These are phyloP conservation scores for Corythornis madagascariensis DNA, from an alignment of 2,113 vertebrate genomes.

Conservation along the genomic window DNA sequence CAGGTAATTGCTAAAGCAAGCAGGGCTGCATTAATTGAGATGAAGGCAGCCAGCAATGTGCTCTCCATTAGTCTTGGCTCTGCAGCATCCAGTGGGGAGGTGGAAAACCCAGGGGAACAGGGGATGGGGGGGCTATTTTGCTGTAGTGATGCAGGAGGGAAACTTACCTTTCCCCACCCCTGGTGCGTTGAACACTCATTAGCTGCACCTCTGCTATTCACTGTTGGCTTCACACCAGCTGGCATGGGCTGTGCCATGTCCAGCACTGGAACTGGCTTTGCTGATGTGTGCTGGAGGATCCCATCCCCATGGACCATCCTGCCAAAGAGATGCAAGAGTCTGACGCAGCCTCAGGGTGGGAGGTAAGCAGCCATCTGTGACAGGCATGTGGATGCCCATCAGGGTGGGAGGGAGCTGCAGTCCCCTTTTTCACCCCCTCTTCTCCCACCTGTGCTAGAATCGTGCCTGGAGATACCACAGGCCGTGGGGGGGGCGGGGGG, in stretches of 20 bases:
- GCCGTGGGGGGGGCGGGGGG: background rate
- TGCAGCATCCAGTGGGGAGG: background rate
- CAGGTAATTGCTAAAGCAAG: constrained; percentile 63
- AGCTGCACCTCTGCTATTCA: background rate
- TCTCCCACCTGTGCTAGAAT: background rate
- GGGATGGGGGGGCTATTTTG: background rate
- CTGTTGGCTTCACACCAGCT: background rate
- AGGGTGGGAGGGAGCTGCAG: background rate
- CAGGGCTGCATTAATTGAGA: constrained; percentile 54
- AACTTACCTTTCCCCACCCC: background rate
- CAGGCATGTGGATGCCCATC: background rate
- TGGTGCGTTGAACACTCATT: rapidly evolving
- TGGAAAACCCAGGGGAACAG: background rate
- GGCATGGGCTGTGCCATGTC: background rate
- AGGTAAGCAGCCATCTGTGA: constrained; percentile 24
- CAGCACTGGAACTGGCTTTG: background rate
- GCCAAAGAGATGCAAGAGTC: background rate
- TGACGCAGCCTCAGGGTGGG: background rate
- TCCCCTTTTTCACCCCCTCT: background rate
- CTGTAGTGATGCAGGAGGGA: background rate
- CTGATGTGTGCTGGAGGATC: background rate
- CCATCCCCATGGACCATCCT: background rate
- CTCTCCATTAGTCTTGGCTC: constrained; percentile 36
- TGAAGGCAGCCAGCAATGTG: background rate
- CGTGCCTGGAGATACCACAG: background rate